Conservation (phyloP, 2,113 vertebrate species). For the Pitta sordida region DNA sequence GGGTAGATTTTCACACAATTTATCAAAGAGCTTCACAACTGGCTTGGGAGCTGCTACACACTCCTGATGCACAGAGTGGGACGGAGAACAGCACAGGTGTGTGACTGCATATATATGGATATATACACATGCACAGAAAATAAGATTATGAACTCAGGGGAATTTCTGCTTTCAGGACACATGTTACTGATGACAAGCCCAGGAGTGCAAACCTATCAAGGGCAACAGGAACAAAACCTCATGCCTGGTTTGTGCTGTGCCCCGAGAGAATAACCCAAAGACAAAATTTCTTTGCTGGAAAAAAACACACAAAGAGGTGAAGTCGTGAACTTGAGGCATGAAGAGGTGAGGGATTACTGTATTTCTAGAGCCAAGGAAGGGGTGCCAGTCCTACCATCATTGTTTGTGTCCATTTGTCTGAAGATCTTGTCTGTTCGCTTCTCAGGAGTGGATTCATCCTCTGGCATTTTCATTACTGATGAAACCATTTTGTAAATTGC, state of each 20-base stretch:
- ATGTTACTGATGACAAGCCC: not conserved
- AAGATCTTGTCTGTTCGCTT: slow-evolving; percentile 89
- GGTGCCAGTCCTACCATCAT: slow-evolving; percentile 73
- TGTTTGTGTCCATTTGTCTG: slow-evolving; percentile 88
- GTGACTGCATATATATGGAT: accelerated
- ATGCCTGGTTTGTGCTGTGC: not conserved
- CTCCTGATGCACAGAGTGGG: accelerated
- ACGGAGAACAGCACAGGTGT: not conserved
- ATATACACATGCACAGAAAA: not conserved
- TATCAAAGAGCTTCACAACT: not conserved
- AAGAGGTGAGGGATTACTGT: too few relatives aligned
- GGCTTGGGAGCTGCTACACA: not conserved
- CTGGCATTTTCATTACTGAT: slow-evolving; percentile 85
- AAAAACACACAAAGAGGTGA: too few relatives aligned
- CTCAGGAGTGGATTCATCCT: slow-evolving; percentile 85
- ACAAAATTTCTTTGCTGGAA: too few relatives aligned
- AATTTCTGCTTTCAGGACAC: not conserved
- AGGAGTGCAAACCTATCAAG: not conserved
- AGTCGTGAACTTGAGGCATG: too few relatives aligned
- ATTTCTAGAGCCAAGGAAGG: not conserved
- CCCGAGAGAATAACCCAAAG: not conserved
- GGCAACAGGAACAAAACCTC: not conserved
- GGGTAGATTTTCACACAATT: not conserved
- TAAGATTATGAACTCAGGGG: not conserved
- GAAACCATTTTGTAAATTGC: slow-evolving; percentile 87